A percentile compares a stretch with the other conserved stretches of the same genome.
phyloP scores from a whole-genome alignment of 1,140 invertebrate genomes.

The Calephelis nemesis region DNA sequence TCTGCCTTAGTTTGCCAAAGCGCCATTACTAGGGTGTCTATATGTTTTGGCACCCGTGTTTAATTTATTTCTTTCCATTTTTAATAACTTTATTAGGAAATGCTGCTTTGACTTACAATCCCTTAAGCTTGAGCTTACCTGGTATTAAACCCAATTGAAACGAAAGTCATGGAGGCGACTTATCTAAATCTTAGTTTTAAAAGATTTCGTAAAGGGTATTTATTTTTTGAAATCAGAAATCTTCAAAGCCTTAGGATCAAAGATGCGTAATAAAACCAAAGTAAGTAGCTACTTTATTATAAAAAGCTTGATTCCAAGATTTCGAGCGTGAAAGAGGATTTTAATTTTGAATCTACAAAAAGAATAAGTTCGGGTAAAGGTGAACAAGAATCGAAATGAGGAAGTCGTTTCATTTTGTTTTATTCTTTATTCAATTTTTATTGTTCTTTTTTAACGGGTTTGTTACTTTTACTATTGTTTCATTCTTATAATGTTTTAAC shows the following conservation, averaged over 20 bases:
- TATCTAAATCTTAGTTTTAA: constrained; percentile 1
- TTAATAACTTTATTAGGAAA: too few relatives aligned
- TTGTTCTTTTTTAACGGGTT: too few relatives aligned
- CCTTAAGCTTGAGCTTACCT: too few relatives aligned
- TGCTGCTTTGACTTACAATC: too few relatives aligned
- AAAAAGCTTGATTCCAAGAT: constrained; percentile 15
- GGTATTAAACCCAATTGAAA: too few relatives aligned
- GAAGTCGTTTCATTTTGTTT: background rate
- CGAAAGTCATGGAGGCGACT: too few relatives aligned
- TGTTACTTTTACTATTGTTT: too few relatives aligned
- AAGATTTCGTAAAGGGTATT: constrained; percentile 7
- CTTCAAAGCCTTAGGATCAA: constrained; percentile 8
- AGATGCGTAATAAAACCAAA: background rate
- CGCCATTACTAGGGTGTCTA: too few relatives aligned
- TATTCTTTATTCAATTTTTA: constrained; percentile 1
- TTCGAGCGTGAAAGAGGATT: constrained; percentile 14
- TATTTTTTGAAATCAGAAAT: constrained; percentile 13
- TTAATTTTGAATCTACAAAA: constrained; percentile 18
- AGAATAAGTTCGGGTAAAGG: constrained; percentile 13
- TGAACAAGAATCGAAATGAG: constrained; percentile 14
- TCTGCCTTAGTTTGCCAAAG: too few relatives aligned
- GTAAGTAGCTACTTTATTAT: constrained; percentile 8
- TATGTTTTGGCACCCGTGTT: too few relatives aligned
- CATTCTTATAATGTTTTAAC: too few relatives aligned
- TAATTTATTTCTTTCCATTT: too few relatives aligned